Base-by-base conservation (phyloP, 2,113 vertebrate genomes). In the Tragelaphus scriptus region DNA sequence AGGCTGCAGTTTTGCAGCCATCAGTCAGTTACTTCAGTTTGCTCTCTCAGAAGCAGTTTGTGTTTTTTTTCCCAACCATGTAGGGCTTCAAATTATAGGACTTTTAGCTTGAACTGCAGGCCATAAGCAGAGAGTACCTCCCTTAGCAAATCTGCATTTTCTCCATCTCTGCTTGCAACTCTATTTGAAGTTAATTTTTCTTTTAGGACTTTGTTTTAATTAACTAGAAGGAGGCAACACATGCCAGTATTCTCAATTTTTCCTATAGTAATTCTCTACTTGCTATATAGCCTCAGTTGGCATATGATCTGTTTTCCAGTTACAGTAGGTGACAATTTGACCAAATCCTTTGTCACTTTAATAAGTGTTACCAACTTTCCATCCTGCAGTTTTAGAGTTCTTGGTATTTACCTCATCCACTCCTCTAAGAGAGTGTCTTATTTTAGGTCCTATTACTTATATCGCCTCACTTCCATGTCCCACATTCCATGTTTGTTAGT, bases 161-260 rank as follows among this genome's bases (percentile, higher is more conserved):
- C 61, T 87, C 61, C 63, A 44, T 80, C 40, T 95, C 55, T 88
- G 23, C 53, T 94, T 85, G 12, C 79, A 86, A 51, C 55, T 89
- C 77, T 95, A 75, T 58, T 71, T 3, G 90, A 58, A 92, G 40
- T 95, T 98, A 92, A 61, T 92, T 97, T 95, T 49, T 96, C 9
- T 86, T 59, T 80, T 75, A 88, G n/a, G 28, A 90, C n/a, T 77
- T 94, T 51, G 40, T 58, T 80, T 90, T 91, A 86, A 93, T 19
- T 82, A 30, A 23, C 25, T 81, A 56, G 79, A 51, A 90, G 80
- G 82, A 94, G 53, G 65, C 40, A 88, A 32, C 32, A 90, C 49
- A 90, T 55, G 90, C 65, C 93, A 95, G 32, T 85, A n/a, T 92
- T 88, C 51, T 87, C 77, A 55, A 1, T 84, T 92, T 95, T 94